phyloP scores from a whole-genome alignment of 2,888 invertebrate genomes.

The Hedychridium roseum region DNA sequence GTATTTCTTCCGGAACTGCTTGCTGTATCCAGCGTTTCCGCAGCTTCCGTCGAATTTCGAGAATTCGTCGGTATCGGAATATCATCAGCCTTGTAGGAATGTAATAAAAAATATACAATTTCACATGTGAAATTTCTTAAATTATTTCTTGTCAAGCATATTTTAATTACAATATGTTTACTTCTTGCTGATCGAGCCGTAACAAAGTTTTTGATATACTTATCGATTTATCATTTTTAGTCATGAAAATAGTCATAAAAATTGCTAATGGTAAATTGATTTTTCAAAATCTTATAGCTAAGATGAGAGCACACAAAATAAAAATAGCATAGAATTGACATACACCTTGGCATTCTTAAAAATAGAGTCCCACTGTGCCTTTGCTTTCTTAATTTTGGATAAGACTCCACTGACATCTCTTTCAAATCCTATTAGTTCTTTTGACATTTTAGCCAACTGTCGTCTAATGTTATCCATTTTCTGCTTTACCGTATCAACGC shows the following conservation, averaged over 20 bases:
- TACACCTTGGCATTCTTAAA: constrained; percentile 89
- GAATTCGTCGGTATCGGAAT: too few species aligned
- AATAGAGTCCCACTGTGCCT: constrained; percentile 85
- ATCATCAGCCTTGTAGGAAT: background rate
- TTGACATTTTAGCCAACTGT: constrained; percentile 77
- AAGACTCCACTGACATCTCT: constrained; percentile 78
- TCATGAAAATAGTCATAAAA: too few species aligned
- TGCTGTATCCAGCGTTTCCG: background rate
- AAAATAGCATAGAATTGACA: constrained; percentile 6
- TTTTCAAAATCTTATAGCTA: background rate
- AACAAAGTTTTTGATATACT: too few species aligned
- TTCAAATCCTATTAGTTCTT: constrained; percentile 84
- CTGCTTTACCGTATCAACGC: constrained; percentile 81
- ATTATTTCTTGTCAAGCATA: too few species aligned
- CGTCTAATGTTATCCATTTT: constrained; percentile 77
- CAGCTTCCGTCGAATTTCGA: background rate
- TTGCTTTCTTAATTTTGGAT: constrained; percentile 83
- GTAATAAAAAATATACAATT: too few species aligned
- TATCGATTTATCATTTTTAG: too few species aligned
- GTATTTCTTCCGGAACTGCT: background rate
- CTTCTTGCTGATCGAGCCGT: too few species aligned
- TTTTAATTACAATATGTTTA: too few species aligned
- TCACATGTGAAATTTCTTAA: too few species aligned
- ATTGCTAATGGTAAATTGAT: background rate
- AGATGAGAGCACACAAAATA: background rate